Conservation (phyloP, 2,797 vertebrate species). For the Ptychobarbus kaznakovi region DNA sequence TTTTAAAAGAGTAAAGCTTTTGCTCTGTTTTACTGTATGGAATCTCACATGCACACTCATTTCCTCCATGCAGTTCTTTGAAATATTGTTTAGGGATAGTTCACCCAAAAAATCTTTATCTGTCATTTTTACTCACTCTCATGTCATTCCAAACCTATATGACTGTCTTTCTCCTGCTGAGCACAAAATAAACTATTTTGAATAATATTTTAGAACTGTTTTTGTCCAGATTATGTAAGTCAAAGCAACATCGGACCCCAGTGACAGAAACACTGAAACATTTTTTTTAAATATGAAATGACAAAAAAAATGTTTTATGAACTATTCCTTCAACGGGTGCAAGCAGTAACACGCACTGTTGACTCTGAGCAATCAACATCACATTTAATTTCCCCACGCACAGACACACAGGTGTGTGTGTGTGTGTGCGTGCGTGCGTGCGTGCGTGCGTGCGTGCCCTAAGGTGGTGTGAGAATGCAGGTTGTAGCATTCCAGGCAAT, state of each 20-base stretch:
- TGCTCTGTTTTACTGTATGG: background rate
- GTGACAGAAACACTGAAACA: background rate
- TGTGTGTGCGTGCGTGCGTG: slow-evolving; percentile 58
- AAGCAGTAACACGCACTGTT: slow-evolving; percentile 18
- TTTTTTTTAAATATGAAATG: background rate
- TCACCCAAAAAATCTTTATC: background rate
- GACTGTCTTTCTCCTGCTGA: background rate
- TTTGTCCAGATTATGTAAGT: background rate
- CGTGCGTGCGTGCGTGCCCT: slow-evolving; percentile 60
- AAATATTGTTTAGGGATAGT: background rate
- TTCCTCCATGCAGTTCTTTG: background rate
- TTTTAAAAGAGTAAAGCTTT: background rate
- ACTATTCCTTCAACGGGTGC: slow-evolving; percentile 6
- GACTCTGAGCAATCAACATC: slow-evolving; percentile 5
- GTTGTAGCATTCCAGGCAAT: slow-evolving; percentile 67
- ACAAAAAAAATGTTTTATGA: too few species aligned
- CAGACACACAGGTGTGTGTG: slow-evolving; percentile 65
- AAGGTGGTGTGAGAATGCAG: slow-evolving; percentile 73
- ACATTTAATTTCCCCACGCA: slow-evolving; percentile 51
- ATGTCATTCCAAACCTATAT: background rate
- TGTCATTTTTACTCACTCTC: background rate
- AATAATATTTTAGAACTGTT: background rate
- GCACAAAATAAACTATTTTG: background rate
- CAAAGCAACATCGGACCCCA: background rate
- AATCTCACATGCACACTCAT: background rate